Conservation (phyloP, 1,140 invertebrate genomes). For the Hylaeus anthracinus region DNA sequence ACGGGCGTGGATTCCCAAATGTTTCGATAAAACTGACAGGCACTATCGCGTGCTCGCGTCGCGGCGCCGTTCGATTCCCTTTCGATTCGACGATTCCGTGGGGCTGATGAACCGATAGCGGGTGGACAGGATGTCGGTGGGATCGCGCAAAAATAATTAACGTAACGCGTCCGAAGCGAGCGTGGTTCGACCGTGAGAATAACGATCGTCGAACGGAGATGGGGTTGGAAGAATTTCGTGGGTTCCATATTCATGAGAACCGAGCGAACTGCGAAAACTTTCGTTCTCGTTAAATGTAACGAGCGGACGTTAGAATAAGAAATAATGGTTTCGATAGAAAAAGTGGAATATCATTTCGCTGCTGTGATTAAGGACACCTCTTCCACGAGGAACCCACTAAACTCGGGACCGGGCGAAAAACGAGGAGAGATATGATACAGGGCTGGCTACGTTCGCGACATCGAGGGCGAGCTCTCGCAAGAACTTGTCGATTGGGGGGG, state of each 20-base stretch:
- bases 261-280: slow-evolving; percentile 15
- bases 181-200: background rate
- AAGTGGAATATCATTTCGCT: background rate
- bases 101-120: no score
- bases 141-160: no score
- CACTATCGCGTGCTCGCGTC: no score
- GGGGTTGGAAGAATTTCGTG: background rate
- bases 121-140: no score
- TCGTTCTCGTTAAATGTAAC: slow-evolving; percentile 39
- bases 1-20: no score
- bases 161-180: background rate
- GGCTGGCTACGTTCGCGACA: no score
- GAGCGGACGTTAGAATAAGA: slow-evolving; percentile 10
- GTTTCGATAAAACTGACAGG: no score
- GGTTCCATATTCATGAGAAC: slow-evolving; percentile 41
- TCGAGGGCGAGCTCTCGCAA: no score
- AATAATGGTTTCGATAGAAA: slow-evolving; percentile 13
- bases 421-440: no score
- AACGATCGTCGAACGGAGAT: slow-evolving; percentile 3
- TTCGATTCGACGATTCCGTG: no score
- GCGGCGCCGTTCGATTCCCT: no score
- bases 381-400: background rate
- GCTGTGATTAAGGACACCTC: background rate
- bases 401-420: background rate
- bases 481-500: no score